Conservation (phyloP, 2,888 invertebrate genomes). For the Rhagonycha lutea region DNA sequence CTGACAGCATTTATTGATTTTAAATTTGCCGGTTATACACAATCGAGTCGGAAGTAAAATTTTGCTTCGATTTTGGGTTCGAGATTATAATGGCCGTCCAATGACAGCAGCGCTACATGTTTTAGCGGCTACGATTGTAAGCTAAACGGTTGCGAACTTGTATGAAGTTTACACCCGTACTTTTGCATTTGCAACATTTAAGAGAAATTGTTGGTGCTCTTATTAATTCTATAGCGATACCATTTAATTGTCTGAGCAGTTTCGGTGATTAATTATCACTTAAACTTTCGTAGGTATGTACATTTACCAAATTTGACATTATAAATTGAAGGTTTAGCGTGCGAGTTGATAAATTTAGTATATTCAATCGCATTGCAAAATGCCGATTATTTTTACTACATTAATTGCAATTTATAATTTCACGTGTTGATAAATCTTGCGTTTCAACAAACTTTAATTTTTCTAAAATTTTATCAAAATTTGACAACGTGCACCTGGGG, state of each 20-base stretch:
- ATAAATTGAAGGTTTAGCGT: neutral
- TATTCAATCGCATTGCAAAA: neutral
- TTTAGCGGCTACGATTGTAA: neutral
- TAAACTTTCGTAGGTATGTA: neutral
- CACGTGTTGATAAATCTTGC: neutral
- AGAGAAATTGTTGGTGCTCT: neutral
- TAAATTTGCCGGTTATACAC: neutral
- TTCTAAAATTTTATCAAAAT: neutral
- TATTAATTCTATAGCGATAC: neutral
- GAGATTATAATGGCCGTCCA: conserved; percentile 16
- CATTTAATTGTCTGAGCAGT: neutral
- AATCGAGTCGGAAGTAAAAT: neutral
- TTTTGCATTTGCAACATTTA: conserved; percentile 1
- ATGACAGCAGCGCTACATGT: conserved; percentile 6
- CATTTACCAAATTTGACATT: conserved; percentile 1
- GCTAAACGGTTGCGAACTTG: conserved; percentile 6
- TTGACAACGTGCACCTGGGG: neutral
- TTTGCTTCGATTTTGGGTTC: conserved; percentile 14
- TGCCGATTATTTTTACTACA: neutral
- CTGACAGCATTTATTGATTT: neutral
- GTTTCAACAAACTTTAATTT: neutral
- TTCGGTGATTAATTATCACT: neutral
- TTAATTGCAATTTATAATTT: neutral
- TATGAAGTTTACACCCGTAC: conserved; percentile 22
- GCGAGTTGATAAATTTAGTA: neutral